Conservation (phyloP, 2,797 vertebrate genomes). For the Coregonus sp. region DNA sequence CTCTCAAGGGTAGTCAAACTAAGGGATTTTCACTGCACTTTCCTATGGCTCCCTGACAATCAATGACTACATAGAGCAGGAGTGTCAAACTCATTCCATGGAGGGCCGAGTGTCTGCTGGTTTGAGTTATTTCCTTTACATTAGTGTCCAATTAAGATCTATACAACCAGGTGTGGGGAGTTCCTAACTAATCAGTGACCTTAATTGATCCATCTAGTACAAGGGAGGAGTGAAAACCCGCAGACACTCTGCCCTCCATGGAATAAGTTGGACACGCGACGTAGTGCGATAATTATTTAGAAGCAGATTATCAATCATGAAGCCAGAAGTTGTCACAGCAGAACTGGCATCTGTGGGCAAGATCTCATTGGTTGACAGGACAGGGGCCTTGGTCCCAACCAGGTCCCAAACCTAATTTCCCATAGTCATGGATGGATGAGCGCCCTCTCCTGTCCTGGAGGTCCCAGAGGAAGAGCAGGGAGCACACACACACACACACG, state of each 20-base stretch:
- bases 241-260: too few species aligned
- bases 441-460: neutral
- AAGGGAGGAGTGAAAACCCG: too few species aligned
- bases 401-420: slow-evolving; percentile 6
- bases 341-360: slow-evolving; percentile 1
- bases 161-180: too few species aligned
- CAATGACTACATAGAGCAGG: neutral
- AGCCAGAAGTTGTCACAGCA: neutral
- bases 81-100: too few species aligned
- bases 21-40: neutral
- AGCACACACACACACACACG: neutral
- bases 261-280: too few species aligned
- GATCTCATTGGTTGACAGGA: neutral
- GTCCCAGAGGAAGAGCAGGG: neutral
- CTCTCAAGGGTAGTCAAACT: neutral
- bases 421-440: neutral
- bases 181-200: too few species aligned
- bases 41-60: neutral
- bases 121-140: too few species aligned
- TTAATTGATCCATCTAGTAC: too few species aligned
- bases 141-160: too few species aligned
- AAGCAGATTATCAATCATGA: neutral
- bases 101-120: too few species aligned
- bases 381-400: neutral
- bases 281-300: neutral